Percentiles rank a stretch among this genome's conserved stretches.
phyloP scores from a whole-genome alignment of 2,113 vertebrate genomes.

The Capreolus pygargus region DNA sequence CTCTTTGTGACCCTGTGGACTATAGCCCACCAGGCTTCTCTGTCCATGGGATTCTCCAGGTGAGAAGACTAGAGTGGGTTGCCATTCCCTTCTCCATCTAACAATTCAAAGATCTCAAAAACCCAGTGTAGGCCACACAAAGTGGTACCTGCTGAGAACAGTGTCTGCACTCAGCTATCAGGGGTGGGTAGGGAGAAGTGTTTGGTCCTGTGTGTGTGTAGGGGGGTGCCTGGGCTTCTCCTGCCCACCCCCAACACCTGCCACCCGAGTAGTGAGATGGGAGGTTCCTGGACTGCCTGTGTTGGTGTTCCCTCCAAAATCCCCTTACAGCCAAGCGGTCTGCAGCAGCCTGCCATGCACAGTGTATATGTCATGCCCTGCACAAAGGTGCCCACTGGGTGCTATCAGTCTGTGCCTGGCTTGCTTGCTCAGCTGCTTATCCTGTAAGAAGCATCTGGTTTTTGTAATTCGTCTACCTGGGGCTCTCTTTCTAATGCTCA shows the following conservation, averaged over 20 bases:
- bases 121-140: not conserved
- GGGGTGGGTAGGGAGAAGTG: not conserved
- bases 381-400: rapidly evolving
- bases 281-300: not conserved
- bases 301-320: rapidly evolving
- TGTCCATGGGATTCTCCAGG: not conserved
- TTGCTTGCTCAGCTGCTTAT: not conserved
- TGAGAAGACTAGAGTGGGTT: not conserved
- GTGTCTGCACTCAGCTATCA: not conserved
- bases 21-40: not conserved
- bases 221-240: not conserved
- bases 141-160: not conserved
- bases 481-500: not conserved
- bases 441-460: not conserved
- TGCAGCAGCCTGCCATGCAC: not conserved
- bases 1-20: not conserved
- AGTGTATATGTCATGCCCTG: rapidly evolving
- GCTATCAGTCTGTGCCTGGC: not conserved
- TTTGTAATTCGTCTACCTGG: rapidly evolving
- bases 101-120: not conserved
- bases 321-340: not conserved
- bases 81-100: not conserved
- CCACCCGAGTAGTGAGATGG: too few relatives aligned
- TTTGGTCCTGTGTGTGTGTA: not conserved
- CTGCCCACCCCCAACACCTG: not conserved